Evolutionary conservation across 2,113 vertebrate species (phyloP), one percentile per base, ranked within the genome.

Genomic region (Passer domesticus): DNA sequence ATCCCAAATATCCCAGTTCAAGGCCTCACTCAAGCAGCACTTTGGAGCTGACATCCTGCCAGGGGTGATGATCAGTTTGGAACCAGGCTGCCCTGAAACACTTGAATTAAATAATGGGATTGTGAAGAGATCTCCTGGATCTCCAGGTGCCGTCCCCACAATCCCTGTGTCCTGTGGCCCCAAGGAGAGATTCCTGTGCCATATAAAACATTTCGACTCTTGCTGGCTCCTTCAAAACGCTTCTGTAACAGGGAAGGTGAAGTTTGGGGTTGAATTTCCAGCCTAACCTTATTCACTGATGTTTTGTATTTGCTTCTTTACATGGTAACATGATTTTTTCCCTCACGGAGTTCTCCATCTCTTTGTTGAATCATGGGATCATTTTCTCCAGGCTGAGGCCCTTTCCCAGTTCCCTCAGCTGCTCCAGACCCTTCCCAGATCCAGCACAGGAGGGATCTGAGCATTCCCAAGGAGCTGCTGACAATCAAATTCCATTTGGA

Each of bases 311-410:
- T 73, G 11, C 17, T 53, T 72, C 53, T 82, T 83, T 41, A 37
- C 2, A 6, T 5, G 37, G 9, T n/a, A 49, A 7, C 10, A 5
- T 35, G 58, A 7, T 12, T 35, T 31, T 67, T 41, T 41, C n/a
- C 35, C 19, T 37, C 28, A 27, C 1, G 14, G 62, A 58, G 50
- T 30, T 59, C 41, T 64, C 70, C 72, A 67, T 21, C 35, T 67
- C n/a, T 41, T 27, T 41, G 30, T 1, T 10, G 44, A 49, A 41
- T 13, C 43, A 56, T 0, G 11, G 60, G 59, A 62, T 15, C 1
- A 2, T 49, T 49, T 59, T 27, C 44, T 69, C 64, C 60, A 50
- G 49, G 49, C 49, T 50, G 24, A 50, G 49, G 24, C 49, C 47
- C 28, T 27, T 39, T 8, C 28, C 47, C 74, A 77, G 35, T 46